Evolutionary conservation across 2,888 invertebrate genomes (phyloP), one percentile per base, ranked within the genome.

Genomic region (Drosophila quinaria): DNA sequence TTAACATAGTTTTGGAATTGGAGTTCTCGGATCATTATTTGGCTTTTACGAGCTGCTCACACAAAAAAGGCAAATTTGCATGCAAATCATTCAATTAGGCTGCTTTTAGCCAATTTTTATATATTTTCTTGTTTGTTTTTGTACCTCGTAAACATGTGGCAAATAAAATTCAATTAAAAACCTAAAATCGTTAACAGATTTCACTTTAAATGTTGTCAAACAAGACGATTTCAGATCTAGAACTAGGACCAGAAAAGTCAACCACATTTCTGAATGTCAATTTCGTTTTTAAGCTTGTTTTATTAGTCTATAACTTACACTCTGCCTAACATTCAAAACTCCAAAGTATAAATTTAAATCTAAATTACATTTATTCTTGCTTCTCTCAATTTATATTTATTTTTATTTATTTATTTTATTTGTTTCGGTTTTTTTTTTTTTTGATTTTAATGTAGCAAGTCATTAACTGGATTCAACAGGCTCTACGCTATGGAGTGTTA

Each of bases 61-160:
- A 22, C 29, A 29, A 22, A 22, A 29, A 8, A 31, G 44, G 56
- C 19, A 74, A 86, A 86, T 86, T 87, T 79, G 87, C 75, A 81
- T 89, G 67, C 64, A 78, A 80, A 85, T 88, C 70, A 77, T 88
- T 85, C 84, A 88, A 88, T 88, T 86, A 85, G 77, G 35, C 58
- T 68, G 70, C 73, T 81, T 68, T 87, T 69, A 74, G 72, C 61
- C 60, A 63, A 62, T 39, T 25, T 15, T 29, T 37, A 3, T 37
- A 3, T 35, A 4, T 51, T 50, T 39, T 54, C 62, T 42, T 68
- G 37, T 37, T 44, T 50, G 63, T 44, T 61, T 35, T 17, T 29
- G 22, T 46, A 39, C 50, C 50, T 59, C 39, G 42, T 56, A 41
- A 46, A 60, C n/a, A 66, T 67, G 70, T 51, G 61, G 64, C 70